Evolutionary conservation across 2,797 vertebrate species (phyloP), one percentile per base, ranked within the genome.

Genomic region (Falco rusticolus): DNA sequence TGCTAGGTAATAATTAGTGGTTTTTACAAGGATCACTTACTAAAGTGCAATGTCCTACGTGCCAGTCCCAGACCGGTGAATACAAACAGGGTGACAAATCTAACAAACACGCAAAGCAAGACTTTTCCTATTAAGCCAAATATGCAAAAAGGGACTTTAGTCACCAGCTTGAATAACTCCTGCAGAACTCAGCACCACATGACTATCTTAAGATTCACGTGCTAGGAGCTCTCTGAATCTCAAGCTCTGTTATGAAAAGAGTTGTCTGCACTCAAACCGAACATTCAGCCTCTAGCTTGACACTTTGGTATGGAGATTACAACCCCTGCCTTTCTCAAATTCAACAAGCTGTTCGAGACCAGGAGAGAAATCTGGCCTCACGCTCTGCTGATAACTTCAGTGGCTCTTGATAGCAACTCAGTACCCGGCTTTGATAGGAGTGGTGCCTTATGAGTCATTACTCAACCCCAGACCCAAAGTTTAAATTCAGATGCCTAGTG

Each of bases 241-340:
- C 48, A 1, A 9, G 56, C 5, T 53, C 25, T 21, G 41, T 29
- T 34, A 50, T 4, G 5, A 37, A 54, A 50, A 63, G 2, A 3
- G 22, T 10, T 43, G 53, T 7, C 51, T 16, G 33, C 10, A 24
- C 47, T 39, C 51, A 6, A 21, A 71, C 10, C 0, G 1, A 60
- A 11, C 64, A 3, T 39, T 20, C 13, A 3, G 15, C 9, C 56
- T 66, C 26, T 0, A 5, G 34, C 13, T 61, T 26, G 53, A 37
- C 48, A 22, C 3, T 0, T 39, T 1, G 1, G 54, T 5, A n/a
- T 0, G 1, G 54, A 37, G 76, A n/a, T 59, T 5, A 53, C 39
- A 59, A 10, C 60, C 45, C 11, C 48, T 2, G 8, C 21, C 48
- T 3, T 41, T 28, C 45, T 26, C 69, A 70, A 53, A 84, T 11